phyloP scores from a whole-genome alignment of 1,140 invertebrate genomes.

The Ips typographus region DNA sequence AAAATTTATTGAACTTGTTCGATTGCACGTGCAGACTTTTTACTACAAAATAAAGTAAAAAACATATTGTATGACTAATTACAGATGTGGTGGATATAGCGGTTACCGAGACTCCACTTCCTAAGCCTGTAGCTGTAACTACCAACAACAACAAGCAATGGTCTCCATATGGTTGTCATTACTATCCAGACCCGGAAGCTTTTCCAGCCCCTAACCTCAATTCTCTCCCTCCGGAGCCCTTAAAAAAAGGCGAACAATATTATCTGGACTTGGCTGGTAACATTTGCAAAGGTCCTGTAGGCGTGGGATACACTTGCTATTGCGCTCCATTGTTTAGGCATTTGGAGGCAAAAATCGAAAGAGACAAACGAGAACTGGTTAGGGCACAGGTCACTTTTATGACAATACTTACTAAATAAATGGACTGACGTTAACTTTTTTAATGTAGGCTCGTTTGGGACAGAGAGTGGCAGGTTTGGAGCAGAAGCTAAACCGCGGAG shows the following conservation, averaged over 20 bases:
- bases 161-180: conserved; percentile 90
- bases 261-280: conserved; percentile 95
- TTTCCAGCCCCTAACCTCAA: conserved; percentile 83
- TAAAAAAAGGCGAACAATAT: conserved; percentile 89
- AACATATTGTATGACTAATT: background rate
- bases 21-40: too few relatives aligned
- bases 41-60: too few relatives aligned
- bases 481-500: conserved; percentile 65
- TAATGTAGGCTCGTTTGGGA: conserved; percentile 60
- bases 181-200: conserved; percentile 78
- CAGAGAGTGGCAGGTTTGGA: conserved; percentile 78
- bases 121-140: background rate
- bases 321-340: conserved; percentile 81
- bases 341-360: conserved; percentile 81
- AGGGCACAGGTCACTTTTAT: conserved; percentile 65
- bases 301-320: conserved; percentile 78
- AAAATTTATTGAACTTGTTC: too few relatives aligned
- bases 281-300: conserved; percentile 91
- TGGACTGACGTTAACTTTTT: background rate
- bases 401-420: background rate
- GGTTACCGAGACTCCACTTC: conserved; percentile 15
- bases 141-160: conserved; percentile 55
- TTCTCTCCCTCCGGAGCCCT: conserved; percentile 80
- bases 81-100: conserved; percentile 28
- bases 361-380: conserved; percentile 82